Evolutionary conservation across 2,113 vertebrate species (phyloP).

Genomic region (Neotragus pygmaeus): DNA sequence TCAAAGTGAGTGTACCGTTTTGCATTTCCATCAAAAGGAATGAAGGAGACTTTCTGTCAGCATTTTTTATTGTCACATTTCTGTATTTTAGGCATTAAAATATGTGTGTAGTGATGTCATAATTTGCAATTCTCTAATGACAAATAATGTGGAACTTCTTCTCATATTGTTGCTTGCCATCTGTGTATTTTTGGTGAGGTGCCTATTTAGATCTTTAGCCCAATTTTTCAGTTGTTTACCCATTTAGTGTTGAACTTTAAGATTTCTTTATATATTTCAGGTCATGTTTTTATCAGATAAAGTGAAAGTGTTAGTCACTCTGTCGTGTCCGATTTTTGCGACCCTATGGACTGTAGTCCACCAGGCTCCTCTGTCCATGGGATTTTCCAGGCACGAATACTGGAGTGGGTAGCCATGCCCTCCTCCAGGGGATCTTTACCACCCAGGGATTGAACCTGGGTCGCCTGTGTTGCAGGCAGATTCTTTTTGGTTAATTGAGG

Average conservation of each 20-base stretch:
- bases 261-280: background rate
- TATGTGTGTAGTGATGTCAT: background rate
- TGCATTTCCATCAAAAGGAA: background rate
- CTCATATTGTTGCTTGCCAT: background rate
- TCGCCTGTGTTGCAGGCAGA: background rate
- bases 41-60: background rate
- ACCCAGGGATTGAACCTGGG: background rate
- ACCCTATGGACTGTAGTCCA: background rate
- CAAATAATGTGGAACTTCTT: background rate
- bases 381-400: background rate
- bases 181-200: background rate
- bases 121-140: background rate
- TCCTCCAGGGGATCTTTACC: background rate
- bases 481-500: background rate
- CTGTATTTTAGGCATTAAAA: background rate
- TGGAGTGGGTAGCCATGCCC: background rate
- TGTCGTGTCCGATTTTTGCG: rapidly evolving
- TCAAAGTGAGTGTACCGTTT: background rate
- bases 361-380: background rate
- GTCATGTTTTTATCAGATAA: background rate
- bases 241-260: background rate
- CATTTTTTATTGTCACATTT: background rate
- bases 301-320: background rate
- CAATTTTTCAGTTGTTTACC: background rate
- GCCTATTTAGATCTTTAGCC: background rate